Evolutionary conservation across 2,888 invertebrate species (phyloP), one percentile per base, ranked within the genome.

Genomic region (Mellilla xanthometata): DNA sequence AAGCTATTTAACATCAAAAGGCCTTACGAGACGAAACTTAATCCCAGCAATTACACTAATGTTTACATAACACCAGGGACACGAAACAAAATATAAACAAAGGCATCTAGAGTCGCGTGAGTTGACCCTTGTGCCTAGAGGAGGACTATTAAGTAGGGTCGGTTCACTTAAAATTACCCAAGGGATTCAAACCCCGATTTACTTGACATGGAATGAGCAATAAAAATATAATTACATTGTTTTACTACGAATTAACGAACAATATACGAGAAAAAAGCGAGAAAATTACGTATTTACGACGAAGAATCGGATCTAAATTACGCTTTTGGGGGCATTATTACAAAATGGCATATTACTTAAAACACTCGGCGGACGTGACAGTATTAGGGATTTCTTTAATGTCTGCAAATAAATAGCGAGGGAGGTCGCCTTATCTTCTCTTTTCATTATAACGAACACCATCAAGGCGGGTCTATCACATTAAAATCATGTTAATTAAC

Each of bases 141-240:
- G 60, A 73, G 65, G 72, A 76, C 78, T 81, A 81, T 83, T 83
- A 85, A 80, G 74, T 76, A 74, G 77, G 82, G 82, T 76, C 76
- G 75, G 76, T 72, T 72, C 73, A 72, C 72, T 75, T 78, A 76
- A 82, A 81, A 76, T 72, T 76, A 67, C 81, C 81, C 56, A 44
- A 78, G 80, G 85, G 82, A 71, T 76, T 65, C 68, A 72, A 72
- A 72, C 73, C 68, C 75, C 81, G 81, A 84, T 85, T 87, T 82
- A 82, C 79, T 81, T 77, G 76, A 82, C 81, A 81, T 79, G 73
- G 76, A 84, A 83, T 79, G 79, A 81, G 76, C 80, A 82, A 81
- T 87, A 86, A 84, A 82, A 84, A 84, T 83, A 83, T 85, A 82
- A 86, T 84, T 84, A 83, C 75, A 77, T 79, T 79, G 81, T 76